Percentiles rank a stretch among this genome's conserved stretches.
phyloP scores from a whole-genome alignment of 2,797 vertebrate species.

The Hozukius guyotensis region DNA sequence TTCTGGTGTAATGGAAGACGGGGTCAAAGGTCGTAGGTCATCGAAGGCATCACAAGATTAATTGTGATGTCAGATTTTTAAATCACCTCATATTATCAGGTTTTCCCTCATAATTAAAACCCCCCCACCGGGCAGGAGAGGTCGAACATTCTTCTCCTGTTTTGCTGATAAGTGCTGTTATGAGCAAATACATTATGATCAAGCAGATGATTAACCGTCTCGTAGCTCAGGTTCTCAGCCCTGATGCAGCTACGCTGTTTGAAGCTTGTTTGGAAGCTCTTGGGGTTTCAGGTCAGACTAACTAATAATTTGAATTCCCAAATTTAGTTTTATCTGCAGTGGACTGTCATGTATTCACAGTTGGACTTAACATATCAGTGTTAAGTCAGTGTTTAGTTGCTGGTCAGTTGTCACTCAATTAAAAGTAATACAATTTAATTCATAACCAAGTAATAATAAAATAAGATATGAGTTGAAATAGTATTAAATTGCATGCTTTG shows the following conservation, averaged over 20 bases:
- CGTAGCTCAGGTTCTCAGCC: neutral
- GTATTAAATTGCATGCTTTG: neutral
- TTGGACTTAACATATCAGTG: neutral
- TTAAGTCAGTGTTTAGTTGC: neutral
- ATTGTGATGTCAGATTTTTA: constrained; percentile 21
- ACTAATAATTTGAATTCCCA: neutral
- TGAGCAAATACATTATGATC: neutral
- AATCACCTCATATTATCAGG: constrained; percentile 6
- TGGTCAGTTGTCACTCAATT: neutral
- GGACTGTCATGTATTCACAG: neutral
- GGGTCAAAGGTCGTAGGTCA: constrained; percentile 7
- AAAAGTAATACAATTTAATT: neutral
- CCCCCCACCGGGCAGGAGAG: neutral
- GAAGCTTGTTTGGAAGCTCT: too few species aligned
- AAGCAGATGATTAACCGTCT: neutral
- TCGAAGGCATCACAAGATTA: constrained; percentile 20
- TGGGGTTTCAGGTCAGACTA: too few species aligned
- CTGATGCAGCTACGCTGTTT: neutral
- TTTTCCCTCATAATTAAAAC: constrained; percentile 18
- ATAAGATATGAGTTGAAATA: neutral
- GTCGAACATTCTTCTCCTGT: neutral
- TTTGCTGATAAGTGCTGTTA: neutral
- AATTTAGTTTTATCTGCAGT: neutral
- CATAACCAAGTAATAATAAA: neutral
- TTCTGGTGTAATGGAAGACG: constrained; percentile 1